These are phyloP conservation scores for Poliocrania exsul DNA, from an alignment of 2,797 vertebrate species.

Conservation along the genomic window DNA sequence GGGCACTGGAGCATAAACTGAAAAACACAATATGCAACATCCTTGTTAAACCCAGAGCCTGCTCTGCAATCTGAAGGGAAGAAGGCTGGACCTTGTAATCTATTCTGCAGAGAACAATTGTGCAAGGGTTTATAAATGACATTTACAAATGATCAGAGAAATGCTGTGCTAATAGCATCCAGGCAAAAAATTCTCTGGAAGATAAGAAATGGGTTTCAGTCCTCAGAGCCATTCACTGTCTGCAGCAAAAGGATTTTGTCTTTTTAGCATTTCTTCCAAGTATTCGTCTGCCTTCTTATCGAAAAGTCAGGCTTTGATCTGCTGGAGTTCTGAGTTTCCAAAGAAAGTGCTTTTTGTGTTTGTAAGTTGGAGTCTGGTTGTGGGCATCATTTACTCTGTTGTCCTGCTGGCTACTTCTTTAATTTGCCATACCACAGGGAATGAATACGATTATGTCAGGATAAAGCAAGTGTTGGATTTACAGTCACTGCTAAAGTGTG, in stretches of 20 bases:
- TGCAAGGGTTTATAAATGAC: background rate
- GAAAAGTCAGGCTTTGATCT: background rate
- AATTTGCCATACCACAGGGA: background rate
- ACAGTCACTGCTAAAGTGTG: background rate
- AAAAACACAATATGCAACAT: background rate
- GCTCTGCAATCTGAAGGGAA: background rate
- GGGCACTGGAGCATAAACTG: background rate
- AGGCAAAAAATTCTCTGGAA: background rate
- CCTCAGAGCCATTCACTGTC: background rate
- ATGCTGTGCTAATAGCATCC: constrained; percentile 32
- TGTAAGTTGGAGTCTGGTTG: background rate
- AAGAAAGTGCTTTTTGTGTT: background rate
- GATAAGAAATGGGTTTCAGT: constrained; percentile 7
- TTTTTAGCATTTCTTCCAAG: constrained; percentile 28
- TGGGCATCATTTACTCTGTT: background rate
- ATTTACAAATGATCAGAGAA: constrained; percentile 37
- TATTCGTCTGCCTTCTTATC: background rate
- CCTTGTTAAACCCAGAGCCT: background rate
- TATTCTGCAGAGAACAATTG: background rate
- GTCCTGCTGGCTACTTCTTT: background rate
- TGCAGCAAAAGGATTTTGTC: background rate
- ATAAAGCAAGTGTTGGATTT: background rate
- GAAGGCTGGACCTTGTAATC: background rate
- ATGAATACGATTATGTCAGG: background rate
- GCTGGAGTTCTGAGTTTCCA: background rate